These are phyloP conservation scores for Limnodromus scolopaceus DNA, from an alignment of 2,797 vertebrate species.

Conservation along the genomic window DNA sequence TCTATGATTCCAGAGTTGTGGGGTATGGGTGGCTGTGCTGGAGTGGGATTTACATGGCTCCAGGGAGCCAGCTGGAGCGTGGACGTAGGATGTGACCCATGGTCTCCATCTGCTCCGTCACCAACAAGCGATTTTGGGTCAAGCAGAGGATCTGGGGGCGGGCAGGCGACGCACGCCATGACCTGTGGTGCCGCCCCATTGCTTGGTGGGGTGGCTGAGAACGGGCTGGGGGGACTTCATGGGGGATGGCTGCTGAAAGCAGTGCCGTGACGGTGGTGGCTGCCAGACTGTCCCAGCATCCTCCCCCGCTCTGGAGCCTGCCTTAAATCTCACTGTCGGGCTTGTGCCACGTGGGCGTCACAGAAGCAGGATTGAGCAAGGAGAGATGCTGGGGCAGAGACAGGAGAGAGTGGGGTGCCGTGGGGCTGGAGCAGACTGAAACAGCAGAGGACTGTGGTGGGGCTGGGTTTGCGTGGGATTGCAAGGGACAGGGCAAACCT, in stretches of 20 bases:
- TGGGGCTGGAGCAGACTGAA: neutral
- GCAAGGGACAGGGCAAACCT: neutral
- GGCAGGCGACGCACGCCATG: neutral
- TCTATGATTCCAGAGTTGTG: neutral
- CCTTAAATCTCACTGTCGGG: neutral
- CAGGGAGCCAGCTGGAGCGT: accelerated
- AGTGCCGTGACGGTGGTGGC: neutral
- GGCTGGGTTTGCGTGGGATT: neutral
- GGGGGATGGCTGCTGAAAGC: neutral
- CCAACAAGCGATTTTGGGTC: neutral
- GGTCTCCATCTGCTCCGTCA: neutral
- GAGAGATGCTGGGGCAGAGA: neutral
- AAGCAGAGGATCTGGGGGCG: neutral
- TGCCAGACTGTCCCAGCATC: slow-evolving; percentile 37
- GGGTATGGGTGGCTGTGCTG: accelerated
- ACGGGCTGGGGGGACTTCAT: neutral
- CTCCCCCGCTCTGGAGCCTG: neutral
- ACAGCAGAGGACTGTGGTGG: neutral
- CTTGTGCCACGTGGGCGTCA: accelerated
- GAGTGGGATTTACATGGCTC: neutral
- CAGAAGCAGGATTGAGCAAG: neutral
- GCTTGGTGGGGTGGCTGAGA: neutral
- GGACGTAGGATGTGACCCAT: neutral
- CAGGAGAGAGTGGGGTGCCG: accelerated
- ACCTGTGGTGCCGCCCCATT: neutral